Percentiles rank a stretch among this genome's conserved stretches.
Conservation (phyloP, 2,797 vertebrate species). For the Phataginus tetradactyla region DNA sequence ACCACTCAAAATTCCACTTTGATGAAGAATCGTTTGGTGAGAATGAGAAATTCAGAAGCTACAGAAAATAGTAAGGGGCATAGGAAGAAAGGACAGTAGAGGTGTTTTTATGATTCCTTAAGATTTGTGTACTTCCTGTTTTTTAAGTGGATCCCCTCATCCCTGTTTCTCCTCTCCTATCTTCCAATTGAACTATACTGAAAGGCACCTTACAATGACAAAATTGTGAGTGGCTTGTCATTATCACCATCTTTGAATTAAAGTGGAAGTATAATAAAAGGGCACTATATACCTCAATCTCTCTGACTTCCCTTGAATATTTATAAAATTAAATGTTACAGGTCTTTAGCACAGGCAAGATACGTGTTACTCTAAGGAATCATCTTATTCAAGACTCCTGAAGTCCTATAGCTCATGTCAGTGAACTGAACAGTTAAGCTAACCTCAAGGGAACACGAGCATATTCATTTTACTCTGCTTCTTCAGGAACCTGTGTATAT, state of each 20-base stretch:
- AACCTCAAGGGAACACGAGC: background rate
- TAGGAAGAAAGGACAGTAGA: background rate
- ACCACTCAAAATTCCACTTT: background rate
- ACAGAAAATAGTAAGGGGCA: background rate
- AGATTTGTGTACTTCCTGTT: background rate
- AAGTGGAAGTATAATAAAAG: background rate
- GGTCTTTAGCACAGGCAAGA: background rate
- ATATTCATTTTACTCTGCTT: background rate
- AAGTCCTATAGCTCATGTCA: background rate
- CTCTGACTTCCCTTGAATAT: conserved; percentile 29
- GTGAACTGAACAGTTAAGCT: background rate
- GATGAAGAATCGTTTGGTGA: background rate
- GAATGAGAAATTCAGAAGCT: background rate
- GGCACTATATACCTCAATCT: background rate
- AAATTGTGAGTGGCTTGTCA: background rate
- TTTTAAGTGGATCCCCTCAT: background rate
- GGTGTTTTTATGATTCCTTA: background rate
- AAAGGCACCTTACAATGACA: background rate
- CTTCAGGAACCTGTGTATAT: background rate
- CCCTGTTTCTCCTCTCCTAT: background rate
- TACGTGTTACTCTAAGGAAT: background rate
- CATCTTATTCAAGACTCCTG: background rate
- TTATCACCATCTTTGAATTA: background rate
- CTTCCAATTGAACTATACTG: background rate
- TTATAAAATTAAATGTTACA: background rate